Conservation (phyloP, 2,113 vertebrate genomes). For the Saguinus midas region DNA sequence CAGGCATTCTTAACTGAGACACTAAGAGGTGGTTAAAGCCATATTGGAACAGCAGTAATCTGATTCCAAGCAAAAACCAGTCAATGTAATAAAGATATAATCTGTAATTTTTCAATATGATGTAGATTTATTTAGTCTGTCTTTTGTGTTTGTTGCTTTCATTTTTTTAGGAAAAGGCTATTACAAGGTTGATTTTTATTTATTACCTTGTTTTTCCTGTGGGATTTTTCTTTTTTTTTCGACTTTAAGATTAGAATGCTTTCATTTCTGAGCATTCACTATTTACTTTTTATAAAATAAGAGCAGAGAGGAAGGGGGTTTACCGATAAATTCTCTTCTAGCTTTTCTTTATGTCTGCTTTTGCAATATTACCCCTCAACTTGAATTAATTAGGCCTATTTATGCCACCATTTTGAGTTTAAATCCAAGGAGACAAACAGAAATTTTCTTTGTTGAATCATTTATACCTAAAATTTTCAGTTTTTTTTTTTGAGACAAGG, state of each 20-base stretch:
- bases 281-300: not conserved
- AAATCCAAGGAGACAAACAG: not conserved
- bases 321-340: not conserved
- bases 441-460: not conserved
- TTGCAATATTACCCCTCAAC: not conserved
- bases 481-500: no score
- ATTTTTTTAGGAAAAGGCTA: not conserved
- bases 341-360: not conserved
- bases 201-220: not conserved
- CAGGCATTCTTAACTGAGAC: constrained; percentile 74
- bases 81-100: constrained; percentile 46
- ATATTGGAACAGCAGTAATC: not conserved
- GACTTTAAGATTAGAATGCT: not conserved
- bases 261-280: not conserved
- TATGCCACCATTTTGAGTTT: not conserved
- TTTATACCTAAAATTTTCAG: not conserved
- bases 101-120: constrained; percentile 8
- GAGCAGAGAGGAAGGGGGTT: no score
- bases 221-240: not conserved
- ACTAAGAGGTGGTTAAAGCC: constrained; percentile 69
- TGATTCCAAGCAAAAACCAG: not conserved
- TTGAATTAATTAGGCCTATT: not conserved
- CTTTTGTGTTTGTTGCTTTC: constrained; percentile 12
- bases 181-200: not conserved
- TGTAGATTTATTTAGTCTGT: constrained; percentile 44